A percentile compares a stretch with the other conserved stretches of the same genome.
phyloP scores from a whole-genome alignment of 2,113 vertebrate genomes.

The Hymenochirus boettgeri region DNA sequence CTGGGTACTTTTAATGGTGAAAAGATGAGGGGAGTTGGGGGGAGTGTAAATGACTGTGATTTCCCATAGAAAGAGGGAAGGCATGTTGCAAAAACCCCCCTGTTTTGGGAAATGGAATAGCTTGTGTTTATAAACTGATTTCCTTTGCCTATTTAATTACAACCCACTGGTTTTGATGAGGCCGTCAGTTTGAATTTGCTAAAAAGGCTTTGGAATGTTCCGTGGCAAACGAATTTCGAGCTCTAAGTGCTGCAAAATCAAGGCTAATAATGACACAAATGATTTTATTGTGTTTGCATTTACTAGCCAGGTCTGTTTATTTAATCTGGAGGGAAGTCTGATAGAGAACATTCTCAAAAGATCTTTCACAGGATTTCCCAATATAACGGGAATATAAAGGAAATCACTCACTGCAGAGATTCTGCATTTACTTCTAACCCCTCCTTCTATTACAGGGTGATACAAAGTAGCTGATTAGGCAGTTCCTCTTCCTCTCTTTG shows the following conservation, averaged over 20 bases:
- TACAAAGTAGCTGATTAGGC: too few relatives aligned
- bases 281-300: not conserved
- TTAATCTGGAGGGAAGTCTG: not conserved
- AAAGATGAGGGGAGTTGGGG: too few relatives aligned
- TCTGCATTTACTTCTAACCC: too few relatives aligned
- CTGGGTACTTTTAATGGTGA: too few relatives aligned
- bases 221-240: not conserved
- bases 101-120: conserved; percentile 1
- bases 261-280: not conserved
- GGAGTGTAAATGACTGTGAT: too few relatives aligned
- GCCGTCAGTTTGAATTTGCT: conserved; percentile 14
- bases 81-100: too few relatives aligned
- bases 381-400: too few relatives aligned
- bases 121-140: conserved; percentile 6
- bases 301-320: not conserved
- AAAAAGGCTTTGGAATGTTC: not conserved
- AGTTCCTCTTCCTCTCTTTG: too few relatives aligned
- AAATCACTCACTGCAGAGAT: too few relatives aligned
- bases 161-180: conserved; percentile 4
- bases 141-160: conserved; percentile 13
- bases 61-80: too few relatives aligned
- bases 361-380: too few relatives aligned
- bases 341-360: not conserved
- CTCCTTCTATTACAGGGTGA: too few relatives aligned
- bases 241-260: not conserved